phyloP scores from a whole-genome alignment of 2,888 invertebrate genomes.

The Pristionchus japonicus region DNA sequence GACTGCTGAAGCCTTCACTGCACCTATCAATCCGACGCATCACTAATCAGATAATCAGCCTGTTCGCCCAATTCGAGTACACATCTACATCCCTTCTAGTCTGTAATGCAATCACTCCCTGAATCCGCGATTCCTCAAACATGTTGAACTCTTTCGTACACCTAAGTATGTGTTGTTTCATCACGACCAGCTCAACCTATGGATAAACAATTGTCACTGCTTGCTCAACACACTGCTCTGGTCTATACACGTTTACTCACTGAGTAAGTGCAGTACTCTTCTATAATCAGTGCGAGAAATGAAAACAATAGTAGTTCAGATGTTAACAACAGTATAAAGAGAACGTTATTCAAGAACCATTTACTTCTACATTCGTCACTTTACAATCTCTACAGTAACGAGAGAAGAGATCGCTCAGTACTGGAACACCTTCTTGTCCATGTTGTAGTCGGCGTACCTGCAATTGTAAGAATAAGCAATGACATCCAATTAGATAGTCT shows the following conservation, averaged over 20 bases:
- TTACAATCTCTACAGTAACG: slow-evolving; percentile 45
- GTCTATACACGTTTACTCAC: slow-evolving; percentile 41
- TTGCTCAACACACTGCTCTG: slow-evolving; percentile 15
- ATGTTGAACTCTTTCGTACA: slow-evolving; percentile 33
- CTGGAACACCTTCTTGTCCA: slow-evolving; percentile 72
- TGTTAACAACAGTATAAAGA: background rate
- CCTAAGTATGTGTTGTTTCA: slow-evolving; percentile 33
- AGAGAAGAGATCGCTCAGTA: slow-evolving; percentile 52
- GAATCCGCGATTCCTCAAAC: slow-evolving; percentile 39
- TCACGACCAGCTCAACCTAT: slow-evolving; percentile 28
- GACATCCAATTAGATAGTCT: too few species aligned
- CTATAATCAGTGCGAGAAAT: slow-evolving; percentile 13
- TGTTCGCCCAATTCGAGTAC: slow-evolving; percentile 11
- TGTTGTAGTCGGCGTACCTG: slow-evolving; percentile 72
- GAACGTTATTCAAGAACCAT: slow-evolving; percentile 14
- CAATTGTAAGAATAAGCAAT: too few species aligned
- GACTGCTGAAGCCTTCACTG: slow-evolving; percentile 75
- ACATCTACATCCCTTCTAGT: slow-evolving; percentile 43
- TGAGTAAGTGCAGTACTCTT: slow-evolving; percentile 38
- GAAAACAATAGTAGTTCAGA: background rate
- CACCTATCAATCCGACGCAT: slow-evolving; percentile 74
- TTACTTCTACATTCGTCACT: slow-evolving; percentile 45
- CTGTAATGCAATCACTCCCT: slow-evolving; percentile 32
- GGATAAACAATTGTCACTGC: slow-evolving; percentile 32
- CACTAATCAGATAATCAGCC: slow-evolving; percentile 48